Conservation (phyloP, 2,888 invertebrate genomes). For the Pandemis cinnamomeana region DNA sequence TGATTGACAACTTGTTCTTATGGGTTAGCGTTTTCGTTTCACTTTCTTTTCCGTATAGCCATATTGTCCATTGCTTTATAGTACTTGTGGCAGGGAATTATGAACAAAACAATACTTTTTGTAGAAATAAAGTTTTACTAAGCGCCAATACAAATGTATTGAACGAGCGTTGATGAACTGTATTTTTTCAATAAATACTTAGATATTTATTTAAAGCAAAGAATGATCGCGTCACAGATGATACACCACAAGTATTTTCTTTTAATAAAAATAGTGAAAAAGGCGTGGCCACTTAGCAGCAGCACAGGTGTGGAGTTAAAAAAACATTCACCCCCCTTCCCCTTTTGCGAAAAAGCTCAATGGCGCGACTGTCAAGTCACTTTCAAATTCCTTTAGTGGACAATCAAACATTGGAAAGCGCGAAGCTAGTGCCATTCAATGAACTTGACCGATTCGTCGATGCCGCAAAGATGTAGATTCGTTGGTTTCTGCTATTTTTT, state of each 20-base stretch:
- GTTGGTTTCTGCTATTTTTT: background rate
- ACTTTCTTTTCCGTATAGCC: background rate
- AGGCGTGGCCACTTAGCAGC: background rate
- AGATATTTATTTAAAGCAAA: no score
- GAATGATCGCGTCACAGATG: no score
- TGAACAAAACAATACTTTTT: no score
- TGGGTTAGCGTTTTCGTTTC: background rate
- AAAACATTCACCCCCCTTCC: background rate
- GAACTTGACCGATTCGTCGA: constrained; percentile 56
- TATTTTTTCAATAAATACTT: no score
- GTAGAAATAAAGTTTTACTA: no score
- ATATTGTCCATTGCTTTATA: background rate
- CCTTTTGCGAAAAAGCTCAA: constrained; percentile 20
- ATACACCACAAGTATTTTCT: background rate
- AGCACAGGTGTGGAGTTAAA: background rate
- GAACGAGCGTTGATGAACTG: no score
- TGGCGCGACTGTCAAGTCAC: constrained; percentile 52
- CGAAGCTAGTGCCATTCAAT: constrained; percentile 57
- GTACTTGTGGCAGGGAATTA: no score
- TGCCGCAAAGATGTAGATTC: background rate
- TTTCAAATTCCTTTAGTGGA: constrained; percentile 48
- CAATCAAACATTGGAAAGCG: constrained; percentile 63
- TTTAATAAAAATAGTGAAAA: background rate
- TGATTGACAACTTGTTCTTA: constrained; percentile 5
- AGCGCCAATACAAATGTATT: no score